Base-by-base conservation (phyloP, 2,797 vertebrate genomes). In the Lepilemur septentrionalis region DNA sequence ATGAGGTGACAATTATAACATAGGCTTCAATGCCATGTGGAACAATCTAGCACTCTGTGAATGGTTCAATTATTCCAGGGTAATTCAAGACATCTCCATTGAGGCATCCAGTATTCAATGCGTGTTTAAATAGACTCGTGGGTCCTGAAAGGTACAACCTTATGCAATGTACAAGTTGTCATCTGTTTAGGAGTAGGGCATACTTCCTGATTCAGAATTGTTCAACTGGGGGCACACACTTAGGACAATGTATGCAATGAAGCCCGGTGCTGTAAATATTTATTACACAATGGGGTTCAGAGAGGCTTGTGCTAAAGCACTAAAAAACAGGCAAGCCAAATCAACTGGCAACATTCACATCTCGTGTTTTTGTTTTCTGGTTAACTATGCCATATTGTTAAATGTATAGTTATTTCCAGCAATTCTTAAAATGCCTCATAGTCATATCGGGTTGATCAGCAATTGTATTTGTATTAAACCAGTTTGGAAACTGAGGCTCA, bases 11-110 rank as follows among this genome's bases (percentile, higher is more conserved):
- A 93, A 89, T 97, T 98, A 83, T 48, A 96, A 61, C 75, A 50
- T 50, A 94, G 83, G 67, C 50, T 81, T 75, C 67, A 96, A 95
- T 95, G 90, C 63, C 86, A 65, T 89, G 73, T 95, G 89, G 78
- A 85, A 96, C 91, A 97, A 95, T 92, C 95, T 95, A 96, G 65
- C 65, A 48, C 81, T 97, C 81, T 89, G 12, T 98, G 96, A 98
- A 98, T 96, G 87, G 63, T 23, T 95, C 92, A 89, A 94, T 98
- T 98, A 98, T 98, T 98, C 95, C 75, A 95, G 84, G 6, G 97
- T 96, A 98, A 98, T 98, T 95, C 95, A 97, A 98, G 97, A 98
- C 41, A 76, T 93, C 93, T 97, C 95, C 94, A 84, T 80, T 93
- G 86, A 95, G 61, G n/a, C 30, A 85, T 94, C 72, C 20, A 88